Percentiles rank a stretch among this genome's conserved stretches.
Evolutionary conservation across 2,888 invertebrate species (phyloP).

Genomic region (Alcis repandata): DNA sequence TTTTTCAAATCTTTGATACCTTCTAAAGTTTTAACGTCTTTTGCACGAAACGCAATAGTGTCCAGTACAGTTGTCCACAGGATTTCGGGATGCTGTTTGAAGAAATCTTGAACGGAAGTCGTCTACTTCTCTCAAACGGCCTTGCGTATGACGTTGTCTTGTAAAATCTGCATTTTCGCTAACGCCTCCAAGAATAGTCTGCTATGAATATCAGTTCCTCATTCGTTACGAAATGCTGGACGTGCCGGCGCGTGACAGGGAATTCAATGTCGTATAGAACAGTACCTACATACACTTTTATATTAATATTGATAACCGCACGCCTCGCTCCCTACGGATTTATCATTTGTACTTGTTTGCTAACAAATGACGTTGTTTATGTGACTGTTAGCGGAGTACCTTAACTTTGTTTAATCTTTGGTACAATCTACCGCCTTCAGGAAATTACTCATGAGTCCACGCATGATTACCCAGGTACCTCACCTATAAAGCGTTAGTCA

Average conservation of each 20-base stretch:
- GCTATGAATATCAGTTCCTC: conserved; percentile 31
- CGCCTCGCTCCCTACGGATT: conserved; percentile 37
- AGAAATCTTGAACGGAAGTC: too few species aligned
- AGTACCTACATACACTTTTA: conserved; percentile 53
- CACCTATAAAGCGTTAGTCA: neutral
- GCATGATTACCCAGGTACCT: neutral
- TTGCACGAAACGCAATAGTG: too few species aligned
- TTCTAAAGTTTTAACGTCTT: too few species aligned
- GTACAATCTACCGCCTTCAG: neutral
- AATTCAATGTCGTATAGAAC: conserved; percentile 60
- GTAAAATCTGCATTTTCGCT: conserved; percentile 1
- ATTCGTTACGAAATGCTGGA: conserved; percentile 60
- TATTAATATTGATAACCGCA: conserved; percentile 66
- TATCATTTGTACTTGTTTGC: conserved; percentile 35
- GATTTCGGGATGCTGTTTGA: too few species aligned
- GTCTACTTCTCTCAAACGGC: too few species aligned
- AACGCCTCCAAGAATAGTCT: neutral
- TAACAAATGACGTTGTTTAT: conserved; percentile 22
- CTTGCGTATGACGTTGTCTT: neutral
- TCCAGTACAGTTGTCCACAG: too few species aligned
- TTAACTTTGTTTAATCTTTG: conserved; percentile 16
- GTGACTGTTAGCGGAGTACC: conserved; percentile 12
- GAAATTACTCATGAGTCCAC: conserved; percentile 5
- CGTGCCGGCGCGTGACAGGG: conserved; percentile 59
- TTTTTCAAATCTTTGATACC: too few species aligned